Percentiles rank a stretch among this genome's conserved stretches.
Evolutionary conservation across 2,797 vertebrate species (phyloP).

Genomic region (Anguilla megastoma): DNA sequence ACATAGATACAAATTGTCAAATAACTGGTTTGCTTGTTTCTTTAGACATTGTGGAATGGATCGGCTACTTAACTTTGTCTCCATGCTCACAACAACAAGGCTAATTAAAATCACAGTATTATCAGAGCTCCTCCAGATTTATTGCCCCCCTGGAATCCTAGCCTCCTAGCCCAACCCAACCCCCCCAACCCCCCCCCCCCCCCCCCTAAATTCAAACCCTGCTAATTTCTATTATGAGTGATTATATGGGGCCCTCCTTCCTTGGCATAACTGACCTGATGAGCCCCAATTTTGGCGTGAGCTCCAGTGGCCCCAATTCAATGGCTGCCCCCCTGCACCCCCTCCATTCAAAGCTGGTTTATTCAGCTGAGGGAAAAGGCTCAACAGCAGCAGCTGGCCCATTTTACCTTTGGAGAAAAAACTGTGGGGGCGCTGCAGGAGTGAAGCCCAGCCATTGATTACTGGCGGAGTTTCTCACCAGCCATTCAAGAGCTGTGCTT

Average conservation of each 20-base stretch:
- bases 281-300: slow-evolving; percentile 56
- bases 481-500: slow-evolving; percentile 66
- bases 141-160: neutral
- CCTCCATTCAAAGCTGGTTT: slow-evolving; percentile 64
- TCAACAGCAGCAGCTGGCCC: slow-evolving; percentile 71
- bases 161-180: neutral
- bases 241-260: slow-evolving; percentile 67
- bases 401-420: slow-evolving; percentile 66
- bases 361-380: slow-evolving; percentile 49
- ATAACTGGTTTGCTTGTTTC: no score
- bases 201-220: slow-evolving; percentile 60
- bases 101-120: no score
- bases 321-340: slow-evolving; percentile 49
- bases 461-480: slow-evolving; percentile 41
- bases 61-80: neutral
- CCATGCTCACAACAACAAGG: neutral
- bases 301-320: slow-evolving; percentile 64
- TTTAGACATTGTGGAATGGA: neutral
- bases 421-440: slow-evolving; percentile 71
- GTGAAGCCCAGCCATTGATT: slow-evolving; percentile 68
- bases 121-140: no score
- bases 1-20: no score
- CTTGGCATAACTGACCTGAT: slow-evolving; percentile 51
- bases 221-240: slow-evolving; percentile 74
- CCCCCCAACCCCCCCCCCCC: no score